Conservation (phyloP, 2,797 vertebrate species). For the Nannoperca obscura region DNA sequence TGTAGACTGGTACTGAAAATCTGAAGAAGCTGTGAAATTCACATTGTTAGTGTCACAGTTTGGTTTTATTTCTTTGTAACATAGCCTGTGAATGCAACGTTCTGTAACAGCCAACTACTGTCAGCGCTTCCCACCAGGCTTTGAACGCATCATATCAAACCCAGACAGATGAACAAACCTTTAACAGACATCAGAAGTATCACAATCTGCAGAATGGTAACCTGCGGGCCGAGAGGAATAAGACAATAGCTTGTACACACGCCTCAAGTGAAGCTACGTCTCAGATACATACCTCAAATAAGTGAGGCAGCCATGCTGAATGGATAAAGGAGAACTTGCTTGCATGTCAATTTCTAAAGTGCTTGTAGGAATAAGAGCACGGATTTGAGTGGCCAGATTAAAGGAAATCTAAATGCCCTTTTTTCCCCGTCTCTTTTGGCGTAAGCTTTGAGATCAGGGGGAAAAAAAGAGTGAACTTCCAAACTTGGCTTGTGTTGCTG, state of each 20-base stretch:
- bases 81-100: background rate
- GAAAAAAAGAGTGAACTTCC: slow-evolving; percentile 16
- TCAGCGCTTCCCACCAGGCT: background rate
- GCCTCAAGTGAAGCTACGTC: slow-evolving; percentile 45
- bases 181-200: slow-evolving; percentile 39
- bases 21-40: background rate
- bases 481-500: slow-evolving; percentile 22
- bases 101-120: background rate
- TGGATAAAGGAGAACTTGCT: slow-evolving; percentile 39
- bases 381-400: slow-evolving; percentile 44
- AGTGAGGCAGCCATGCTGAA: slow-evolving; percentile 22
- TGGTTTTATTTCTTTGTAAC: background rate
- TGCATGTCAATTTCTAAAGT: slow-evolving; percentile 44
- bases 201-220: slow-evolving; percentile 48
- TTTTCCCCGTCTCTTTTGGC: background rate
- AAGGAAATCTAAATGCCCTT: slow-evolving; percentile 30
- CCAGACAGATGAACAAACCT: slow-evolving; percentile 34
- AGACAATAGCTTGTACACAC: slow-evolving; percentile 44
- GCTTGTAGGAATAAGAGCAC: slow-evolving; percentile 28
- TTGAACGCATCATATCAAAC: background rate
- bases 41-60: background rate
- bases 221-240: slow-evolving; percentile 52
- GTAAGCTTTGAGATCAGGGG: slow-evolving; percentile 7
- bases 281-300: slow-evolving; percentile 16
- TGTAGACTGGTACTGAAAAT: background rate